Evolutionary conservation across 2,797 vertebrate genomes (phyloP).

Genomic region (Microhierax caerulescens): DNA sequence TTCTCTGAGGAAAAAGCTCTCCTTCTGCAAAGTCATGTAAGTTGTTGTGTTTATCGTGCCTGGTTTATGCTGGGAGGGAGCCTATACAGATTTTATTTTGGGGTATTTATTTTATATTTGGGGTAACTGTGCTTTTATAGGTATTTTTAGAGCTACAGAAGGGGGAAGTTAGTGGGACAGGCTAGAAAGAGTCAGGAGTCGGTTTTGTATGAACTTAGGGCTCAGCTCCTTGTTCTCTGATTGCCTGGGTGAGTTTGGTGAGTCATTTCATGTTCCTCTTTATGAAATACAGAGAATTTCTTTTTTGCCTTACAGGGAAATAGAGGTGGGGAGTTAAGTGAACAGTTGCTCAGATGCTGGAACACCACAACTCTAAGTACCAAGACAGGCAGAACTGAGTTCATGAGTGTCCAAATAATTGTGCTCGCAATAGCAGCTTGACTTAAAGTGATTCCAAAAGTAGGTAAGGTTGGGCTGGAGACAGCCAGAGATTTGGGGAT

Average conservation of each 20-base stretch:
- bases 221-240: background rate
- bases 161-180: background rate
- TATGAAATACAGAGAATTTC: background rate
- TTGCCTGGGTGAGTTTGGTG: background rate
- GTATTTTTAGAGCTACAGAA: background rate
- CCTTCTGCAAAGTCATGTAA: constrained; percentile 77
- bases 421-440: background rate
- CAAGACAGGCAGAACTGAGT: background rate
- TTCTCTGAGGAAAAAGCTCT: constrained; percentile 80
- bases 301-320: background rate
- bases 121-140: fast-evolving
- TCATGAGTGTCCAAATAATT: background rate
- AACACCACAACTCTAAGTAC: background rate
- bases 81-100: fast-evolving
- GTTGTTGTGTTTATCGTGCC: background rate
- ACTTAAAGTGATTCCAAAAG: background rate
- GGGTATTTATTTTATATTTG: too few relatives aligned
- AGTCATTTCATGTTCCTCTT: background rate
- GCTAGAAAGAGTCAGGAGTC: background rate
- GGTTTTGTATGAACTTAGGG: background rate
- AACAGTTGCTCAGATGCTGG: background rate
- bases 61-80: background rate
- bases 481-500: background rate
- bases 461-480: background rate
- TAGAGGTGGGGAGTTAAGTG: background rate